Conservation (phyloP, 2,888 invertebrate genomes). For the Micropterix aruncella region DNA sequence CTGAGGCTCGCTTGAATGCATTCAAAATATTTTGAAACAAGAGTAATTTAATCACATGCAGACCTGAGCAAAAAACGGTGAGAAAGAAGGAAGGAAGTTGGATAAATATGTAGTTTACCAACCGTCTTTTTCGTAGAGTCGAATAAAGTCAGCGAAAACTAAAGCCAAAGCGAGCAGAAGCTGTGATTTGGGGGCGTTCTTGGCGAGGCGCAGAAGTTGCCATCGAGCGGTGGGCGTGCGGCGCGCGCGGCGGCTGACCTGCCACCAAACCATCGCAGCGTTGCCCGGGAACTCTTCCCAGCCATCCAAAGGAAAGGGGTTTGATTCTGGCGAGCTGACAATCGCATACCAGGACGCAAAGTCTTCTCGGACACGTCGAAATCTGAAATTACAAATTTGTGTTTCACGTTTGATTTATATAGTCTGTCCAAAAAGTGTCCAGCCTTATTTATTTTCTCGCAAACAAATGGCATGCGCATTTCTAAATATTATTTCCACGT, state of each 20-base stretch:
- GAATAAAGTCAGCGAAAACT: conserved; percentile 8
- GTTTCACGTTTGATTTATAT: neutral
- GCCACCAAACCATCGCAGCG: conserved; percentile 5
- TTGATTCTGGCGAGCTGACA: neutral
- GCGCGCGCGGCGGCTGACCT: conserved; percentile 1
- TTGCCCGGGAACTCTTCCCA: conserved; percentile 9
- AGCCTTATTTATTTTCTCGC: too few species aligned
- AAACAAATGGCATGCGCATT: too few species aligned
- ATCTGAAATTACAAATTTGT: conserved; percentile 2
- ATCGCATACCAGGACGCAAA: too few species aligned
- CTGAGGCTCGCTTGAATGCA: too few species aligned
- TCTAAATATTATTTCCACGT: too few species aligned
- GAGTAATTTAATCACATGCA: too few species aligned
- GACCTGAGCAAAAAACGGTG: neutral
- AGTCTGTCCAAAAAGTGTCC: too few species aligned
- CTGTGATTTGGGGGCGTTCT: conserved; percentile 4
- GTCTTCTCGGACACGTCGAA: conserved; percentile 1
- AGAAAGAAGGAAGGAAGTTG: neutral
- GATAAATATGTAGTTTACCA: neutral
- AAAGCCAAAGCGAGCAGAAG: conserved; percentile 7
- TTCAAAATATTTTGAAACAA: too few species aligned
- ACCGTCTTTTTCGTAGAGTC: conserved; percentile 9
- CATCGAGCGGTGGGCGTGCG: conserved; percentile 6
- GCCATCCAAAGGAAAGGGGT: too few species aligned
- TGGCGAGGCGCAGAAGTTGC: conserved; percentile 6